Conservation (phyloP, 2,113 vertebrate species). For the Phylloscopus trochiloides region DNA sequence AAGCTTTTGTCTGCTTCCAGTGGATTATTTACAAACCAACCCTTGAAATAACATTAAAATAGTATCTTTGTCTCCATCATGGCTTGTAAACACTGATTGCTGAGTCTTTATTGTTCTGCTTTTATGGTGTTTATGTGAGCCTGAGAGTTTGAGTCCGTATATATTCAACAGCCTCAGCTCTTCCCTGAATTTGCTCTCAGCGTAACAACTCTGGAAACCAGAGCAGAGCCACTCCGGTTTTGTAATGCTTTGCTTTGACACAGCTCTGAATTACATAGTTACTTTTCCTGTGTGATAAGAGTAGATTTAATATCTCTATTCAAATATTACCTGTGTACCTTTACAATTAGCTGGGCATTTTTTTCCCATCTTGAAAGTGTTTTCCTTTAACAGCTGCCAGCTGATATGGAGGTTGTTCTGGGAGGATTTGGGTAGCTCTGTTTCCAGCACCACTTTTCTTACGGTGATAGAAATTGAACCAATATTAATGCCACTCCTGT, state of each 20-base stretch:
- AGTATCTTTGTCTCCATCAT: rapidly evolving
- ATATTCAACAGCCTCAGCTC: background rate
- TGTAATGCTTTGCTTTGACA: background rate
- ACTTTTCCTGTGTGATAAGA: background rate
- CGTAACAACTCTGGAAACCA: rapidly evolving
- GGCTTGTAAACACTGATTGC: background rate
- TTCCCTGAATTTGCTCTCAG: background rate
- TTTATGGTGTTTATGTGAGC: background rate
- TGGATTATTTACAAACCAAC: background rate
- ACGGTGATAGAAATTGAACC: background rate
- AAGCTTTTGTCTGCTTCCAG: background rate
- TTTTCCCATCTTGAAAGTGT: background rate
- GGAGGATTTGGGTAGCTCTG: background rate
- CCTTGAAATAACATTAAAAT: background rate
- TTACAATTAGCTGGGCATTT: background rate
- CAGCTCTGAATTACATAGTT: background rate
- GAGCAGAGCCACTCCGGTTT: rapidly evolving
- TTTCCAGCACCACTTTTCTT: background rate
- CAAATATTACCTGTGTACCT: conserved; percentile 13
- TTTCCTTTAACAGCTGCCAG: background rate
- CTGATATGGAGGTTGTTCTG: background rate
- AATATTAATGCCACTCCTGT: background rate
- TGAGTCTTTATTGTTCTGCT: background rate
- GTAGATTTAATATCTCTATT: background rate
- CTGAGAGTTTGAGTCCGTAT: rapidly evolving